These are phyloP conservation scores for Anguilla marmorata DNA, from an alignment of 2,797 vertebrate species.

Conservation along the genomic window DNA sequence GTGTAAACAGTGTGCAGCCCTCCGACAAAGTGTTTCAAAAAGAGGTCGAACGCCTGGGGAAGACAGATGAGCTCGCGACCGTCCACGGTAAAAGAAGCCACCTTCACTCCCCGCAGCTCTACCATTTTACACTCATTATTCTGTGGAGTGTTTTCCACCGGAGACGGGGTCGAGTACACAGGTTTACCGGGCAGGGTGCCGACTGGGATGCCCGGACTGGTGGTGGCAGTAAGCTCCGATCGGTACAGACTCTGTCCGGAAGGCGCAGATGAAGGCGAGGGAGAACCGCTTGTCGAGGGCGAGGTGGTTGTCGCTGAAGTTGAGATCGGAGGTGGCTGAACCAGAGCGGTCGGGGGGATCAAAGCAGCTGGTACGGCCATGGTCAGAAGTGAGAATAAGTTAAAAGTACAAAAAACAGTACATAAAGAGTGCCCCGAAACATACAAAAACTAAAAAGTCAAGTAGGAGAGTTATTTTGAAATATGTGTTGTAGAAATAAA, in stretches of 20 bases:
- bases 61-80: slow-evolving; percentile 86
- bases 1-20: slow-evolving; percentile 88
- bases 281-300: slow-evolving; percentile 80
- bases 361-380: slow-evolving; percentile 89
- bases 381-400: slow-evolving; percentile 66
- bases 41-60: slow-evolving; percentile 86
- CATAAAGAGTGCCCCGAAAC: slow-evolving; percentile 29
- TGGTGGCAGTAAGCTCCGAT: slow-evolving; percentile 75
- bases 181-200: slow-evolving; percentile 78
- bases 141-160: slow-evolving; percentile 96
- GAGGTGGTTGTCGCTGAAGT: slow-evolving; percentile 79
- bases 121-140: slow-evolving; percentile 98
- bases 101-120: slow-evolving; percentile 86
- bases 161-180: slow-evolving; percentile 93
- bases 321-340: slow-evolving; percentile 80
- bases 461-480: slow-evolving; percentile 50
- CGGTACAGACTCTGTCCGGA: slow-evolving; percentile 78
- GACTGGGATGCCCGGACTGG: slow-evolving; percentile 62
- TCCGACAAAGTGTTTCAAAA: slow-evolving; percentile 87
- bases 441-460: slow-evolving; percentile 24
- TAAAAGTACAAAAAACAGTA: slow-evolving; percentile 27
- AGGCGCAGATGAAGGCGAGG: slow-evolving; percentile 74
- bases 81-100: slow-evolving; percentile 85
- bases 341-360: slow-evolving; percentile 84
- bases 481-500: slow-evolving; percentile 67